Conservation (phyloP, 2,113 vertebrate genomes). For the Microcebus jonahi region DNA sequence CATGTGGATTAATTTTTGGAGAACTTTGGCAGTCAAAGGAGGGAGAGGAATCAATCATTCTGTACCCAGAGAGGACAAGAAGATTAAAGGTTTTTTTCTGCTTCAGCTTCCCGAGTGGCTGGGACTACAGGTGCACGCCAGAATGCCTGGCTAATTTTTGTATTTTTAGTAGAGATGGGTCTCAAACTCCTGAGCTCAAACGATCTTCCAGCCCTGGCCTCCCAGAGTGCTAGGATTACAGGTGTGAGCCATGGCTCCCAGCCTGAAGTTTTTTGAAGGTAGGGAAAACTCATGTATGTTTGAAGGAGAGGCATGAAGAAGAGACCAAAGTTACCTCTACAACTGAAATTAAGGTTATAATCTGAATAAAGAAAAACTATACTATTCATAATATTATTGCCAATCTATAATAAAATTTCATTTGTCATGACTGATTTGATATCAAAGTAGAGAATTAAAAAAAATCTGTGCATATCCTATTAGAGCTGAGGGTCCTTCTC, state of each 20-base stretch:
- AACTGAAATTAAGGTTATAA: conserved; percentile 11
- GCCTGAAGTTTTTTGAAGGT: background rate
- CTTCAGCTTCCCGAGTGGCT: background rate
- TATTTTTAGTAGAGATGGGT: no score
- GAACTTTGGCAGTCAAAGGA: background rate
- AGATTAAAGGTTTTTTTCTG: background rate
- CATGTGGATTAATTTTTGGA: background rate
- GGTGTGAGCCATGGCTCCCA: background rate
- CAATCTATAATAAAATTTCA: conserved; percentile 26
- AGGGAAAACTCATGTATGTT: background rate
- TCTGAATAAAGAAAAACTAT: conserved; percentile 7
- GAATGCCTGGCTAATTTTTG: no score
- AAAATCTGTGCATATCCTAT: background rate
- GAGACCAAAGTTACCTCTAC: background rate
- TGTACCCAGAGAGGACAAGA: background rate
- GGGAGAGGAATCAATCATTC: background rate
- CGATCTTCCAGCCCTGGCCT: no score
- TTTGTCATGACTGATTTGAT: background rate
- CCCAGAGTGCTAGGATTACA: no score
- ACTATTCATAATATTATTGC: background rate
- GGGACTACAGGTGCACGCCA: no score
- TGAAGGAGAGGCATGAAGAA: background rate
- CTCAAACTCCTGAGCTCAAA: no score
- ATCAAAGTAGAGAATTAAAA: background rate
- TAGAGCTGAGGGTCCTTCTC: background rate